These are phyloP conservation scores for Xiphorhynchus erythropygius DNA, from an alignment of 2,797 vertebrate genomes.

Conservation along the genomic window DNA sequence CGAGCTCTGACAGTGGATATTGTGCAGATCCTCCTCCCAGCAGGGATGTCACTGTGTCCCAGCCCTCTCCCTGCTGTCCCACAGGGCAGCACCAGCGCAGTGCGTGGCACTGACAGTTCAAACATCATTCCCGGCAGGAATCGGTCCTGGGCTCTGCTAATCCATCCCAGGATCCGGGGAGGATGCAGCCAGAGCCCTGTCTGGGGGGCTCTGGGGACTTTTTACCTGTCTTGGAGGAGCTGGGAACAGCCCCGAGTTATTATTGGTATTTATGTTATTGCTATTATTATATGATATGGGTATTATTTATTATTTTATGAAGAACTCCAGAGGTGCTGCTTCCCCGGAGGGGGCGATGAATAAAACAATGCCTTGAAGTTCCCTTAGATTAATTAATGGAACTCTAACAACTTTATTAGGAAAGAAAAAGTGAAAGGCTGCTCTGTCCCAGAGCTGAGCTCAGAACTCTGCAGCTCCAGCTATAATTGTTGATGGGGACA, in stretches of 20 bases:
- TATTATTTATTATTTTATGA: not conserved
- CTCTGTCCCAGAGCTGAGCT: conserved; percentile 4
- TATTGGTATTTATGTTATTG: not conserved
- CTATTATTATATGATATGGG: too few relatives aligned
- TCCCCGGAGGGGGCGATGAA: not conserved
- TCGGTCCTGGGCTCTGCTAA: not conserved
- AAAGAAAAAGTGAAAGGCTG: conserved; percentile 11
- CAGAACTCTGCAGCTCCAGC: conserved; percentile 29
- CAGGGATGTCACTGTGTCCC: fast-evolving
- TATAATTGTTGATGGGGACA: not conserved
- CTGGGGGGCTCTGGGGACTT: fast-evolving
- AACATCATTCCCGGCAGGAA: not conserved
- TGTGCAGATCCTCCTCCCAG: not conserved
- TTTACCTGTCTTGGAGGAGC: not conserved
- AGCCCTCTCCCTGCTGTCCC: not conserved
- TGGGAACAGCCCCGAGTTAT: not conserved
- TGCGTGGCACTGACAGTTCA: fast-evolving
- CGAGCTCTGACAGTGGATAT: fast-evolving
- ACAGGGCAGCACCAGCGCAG: not conserved
- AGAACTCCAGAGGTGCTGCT: not conserved
- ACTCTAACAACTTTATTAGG: conserved; percentile 5
- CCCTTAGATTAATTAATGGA: conserved; percentile 23
- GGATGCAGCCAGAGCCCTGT: not conserved
- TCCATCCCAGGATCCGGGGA: not conserved
- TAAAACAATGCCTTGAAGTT: not conserved